Evolutionary conservation across 2,113 vertebrate species (phyloP).

Genomic region (Microtus pennsylvanicus): DNA sequence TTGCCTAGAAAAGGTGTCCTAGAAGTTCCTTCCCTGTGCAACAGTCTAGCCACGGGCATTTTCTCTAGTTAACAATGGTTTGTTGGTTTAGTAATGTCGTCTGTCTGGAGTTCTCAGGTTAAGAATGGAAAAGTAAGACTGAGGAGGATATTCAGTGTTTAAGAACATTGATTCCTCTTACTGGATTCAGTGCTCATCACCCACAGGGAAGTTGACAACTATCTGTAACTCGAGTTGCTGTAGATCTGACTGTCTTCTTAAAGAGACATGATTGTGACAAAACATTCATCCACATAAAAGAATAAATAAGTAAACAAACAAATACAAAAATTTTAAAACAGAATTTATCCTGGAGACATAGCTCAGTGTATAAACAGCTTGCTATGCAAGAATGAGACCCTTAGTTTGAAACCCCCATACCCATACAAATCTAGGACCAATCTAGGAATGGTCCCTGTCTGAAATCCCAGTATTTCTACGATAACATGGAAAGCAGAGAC

Average conservation of each 20-base stretch:
- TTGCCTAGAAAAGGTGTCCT: neutral
- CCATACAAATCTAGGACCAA: neutral
- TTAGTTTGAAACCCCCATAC: neutral
- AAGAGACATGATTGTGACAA: neutral
- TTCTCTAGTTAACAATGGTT: neutral
- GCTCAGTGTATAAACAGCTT: neutral
- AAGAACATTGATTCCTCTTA: neutral
- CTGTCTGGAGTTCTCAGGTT: neutral
- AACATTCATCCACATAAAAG: neutral
- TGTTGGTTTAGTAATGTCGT: neutral
- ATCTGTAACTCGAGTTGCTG: neutral
- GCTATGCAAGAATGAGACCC: too few relatives aligned
- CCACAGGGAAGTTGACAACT: neutral
- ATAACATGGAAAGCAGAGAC: neutral
- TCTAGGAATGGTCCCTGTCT: neutral
- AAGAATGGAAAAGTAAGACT: neutral
- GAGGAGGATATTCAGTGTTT: neutral
- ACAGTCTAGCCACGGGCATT: slow-evolving; percentile 20
- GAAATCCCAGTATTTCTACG: neutral
- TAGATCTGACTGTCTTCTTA: neutral
- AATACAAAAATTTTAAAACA: neutral
- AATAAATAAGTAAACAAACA: neutral
- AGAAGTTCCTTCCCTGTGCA: neutral
- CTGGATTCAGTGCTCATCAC: neutral
- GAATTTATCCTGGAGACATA: neutral